phyloP scores from a whole-genome alignment of 1,140 invertebrate species.

The Mercenaria mercenaria region DNA sequence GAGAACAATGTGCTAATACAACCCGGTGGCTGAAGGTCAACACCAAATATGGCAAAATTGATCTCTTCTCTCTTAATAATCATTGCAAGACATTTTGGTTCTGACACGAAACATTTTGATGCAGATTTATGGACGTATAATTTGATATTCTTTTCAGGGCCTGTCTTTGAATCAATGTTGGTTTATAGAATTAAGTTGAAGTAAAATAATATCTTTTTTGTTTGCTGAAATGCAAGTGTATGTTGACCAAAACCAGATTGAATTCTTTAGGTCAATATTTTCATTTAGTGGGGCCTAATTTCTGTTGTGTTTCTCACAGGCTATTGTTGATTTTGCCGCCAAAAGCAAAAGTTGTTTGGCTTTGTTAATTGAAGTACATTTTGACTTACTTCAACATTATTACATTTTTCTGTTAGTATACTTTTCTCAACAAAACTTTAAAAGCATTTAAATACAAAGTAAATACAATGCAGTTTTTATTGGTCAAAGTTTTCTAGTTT shows the following conservation, averaged over 20 bases:
- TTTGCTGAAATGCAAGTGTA: not conserved
- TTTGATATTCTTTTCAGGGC: not conserved
- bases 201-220: not conserved
- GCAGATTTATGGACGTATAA: not conserved
- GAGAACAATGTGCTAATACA: not conserved
- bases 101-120: not conserved
- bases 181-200: not conserved
- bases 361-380: not conserved
- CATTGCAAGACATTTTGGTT: not conserved
- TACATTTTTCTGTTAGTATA: not conserved
- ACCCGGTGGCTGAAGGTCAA: not conserved
- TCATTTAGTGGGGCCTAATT: not conserved
- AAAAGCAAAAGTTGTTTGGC: not conserved
- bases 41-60: conserved; percentile 18
- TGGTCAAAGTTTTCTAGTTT: no score
- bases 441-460: no score
- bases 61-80: not conserved
- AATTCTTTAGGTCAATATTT: conserved; percentile 1
- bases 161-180: not conserved
- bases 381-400: not conserved
- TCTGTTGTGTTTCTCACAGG: not conserved
- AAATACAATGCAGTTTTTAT: no score
- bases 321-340: not conserved
- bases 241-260: not conserved
- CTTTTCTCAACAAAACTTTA: not conserved